phyloP scores from a whole-genome alignment of 2,888 invertebrate genomes.

The Troilus luridus region DNA sequence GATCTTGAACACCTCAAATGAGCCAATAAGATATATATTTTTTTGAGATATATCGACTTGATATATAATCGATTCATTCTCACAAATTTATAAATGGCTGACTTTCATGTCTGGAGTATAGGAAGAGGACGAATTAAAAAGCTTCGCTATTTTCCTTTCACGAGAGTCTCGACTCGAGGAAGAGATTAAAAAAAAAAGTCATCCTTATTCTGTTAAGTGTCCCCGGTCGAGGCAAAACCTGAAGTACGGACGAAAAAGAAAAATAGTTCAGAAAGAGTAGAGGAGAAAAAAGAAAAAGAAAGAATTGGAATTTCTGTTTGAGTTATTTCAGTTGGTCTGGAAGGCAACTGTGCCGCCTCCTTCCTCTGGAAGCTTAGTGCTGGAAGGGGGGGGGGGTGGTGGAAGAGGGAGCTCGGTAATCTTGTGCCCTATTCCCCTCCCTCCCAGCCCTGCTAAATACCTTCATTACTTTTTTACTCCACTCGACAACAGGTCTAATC shows the following conservation, averaged over 20 bases:
- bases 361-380: conserved; percentile 18
- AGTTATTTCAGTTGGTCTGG: conserved; percentile 44
- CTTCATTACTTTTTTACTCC: conserved; percentile 35
- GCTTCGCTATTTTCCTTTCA: not conserved
- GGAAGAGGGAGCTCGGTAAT: conserved; percentile 12
- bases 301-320: conserved; percentile 42
- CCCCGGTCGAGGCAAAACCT: conserved; percentile 19
- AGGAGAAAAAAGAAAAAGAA: not conserved
- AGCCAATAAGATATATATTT: too few relatives aligned
- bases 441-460: conserved; percentile 23
- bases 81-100: not conserved
- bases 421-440: conserved; percentile 18
- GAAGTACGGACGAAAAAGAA: conserved; percentile 33
- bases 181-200: not conserved
- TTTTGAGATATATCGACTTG: too few relatives aligned
- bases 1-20: too few relatives aligned
- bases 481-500: conserved; percentile 25
- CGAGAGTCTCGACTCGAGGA: not conserved
- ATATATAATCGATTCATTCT: not conserved
- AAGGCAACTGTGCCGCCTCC: not conserved
- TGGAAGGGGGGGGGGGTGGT: not conserved
- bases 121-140: not conserved
- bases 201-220: conserved; percentile 46
- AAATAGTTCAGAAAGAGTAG: conserved; percentile 33
- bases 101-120: not conserved